Evolutionary conservation across 2,797 vertebrate genomes (phyloP).

Genomic region (Parambassis ranga): DNA sequence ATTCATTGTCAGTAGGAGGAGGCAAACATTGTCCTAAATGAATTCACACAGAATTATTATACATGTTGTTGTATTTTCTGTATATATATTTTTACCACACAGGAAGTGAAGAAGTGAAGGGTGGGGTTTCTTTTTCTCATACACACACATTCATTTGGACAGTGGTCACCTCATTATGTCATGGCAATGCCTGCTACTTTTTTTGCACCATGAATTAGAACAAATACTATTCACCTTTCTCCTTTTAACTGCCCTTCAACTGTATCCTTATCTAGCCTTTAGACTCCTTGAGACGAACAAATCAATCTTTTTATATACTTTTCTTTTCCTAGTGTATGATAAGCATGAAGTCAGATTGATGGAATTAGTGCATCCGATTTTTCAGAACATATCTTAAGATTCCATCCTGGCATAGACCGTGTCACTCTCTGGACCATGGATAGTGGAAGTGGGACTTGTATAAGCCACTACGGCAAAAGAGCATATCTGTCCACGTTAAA

Average conservation of each 20-base stretch:
- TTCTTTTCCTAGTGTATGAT: background rate
- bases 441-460: conserved; percentile 13
- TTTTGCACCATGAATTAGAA: conserved; percentile 37
- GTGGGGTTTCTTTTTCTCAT: conserved; percentile 72
- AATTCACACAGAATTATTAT: background rate
- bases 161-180: conserved; percentile 56
- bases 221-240: conserved; percentile 13
- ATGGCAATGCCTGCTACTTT: conserved; percentile 46
- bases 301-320: background rate
- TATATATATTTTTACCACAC: conserved; percentile 37
- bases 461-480: conserved; percentile 3
- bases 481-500: background rate
- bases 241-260: conserved; percentile 11
- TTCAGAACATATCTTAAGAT: background rate
- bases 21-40: background rate
- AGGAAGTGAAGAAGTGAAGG: conserved; percentile 74
- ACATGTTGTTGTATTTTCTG: background rate
- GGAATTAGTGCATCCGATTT: background rate
- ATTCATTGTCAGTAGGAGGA: background rate
- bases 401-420: background rate
- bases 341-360: background rate
- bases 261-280: conserved; percentile 25
- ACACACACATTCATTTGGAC: background rate
- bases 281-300: conserved; percentile 18
- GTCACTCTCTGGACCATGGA: conserved; percentile 10